phyloP scores from a whole-genome alignment of 2,113 vertebrate species.

The crab-eating macaque (Macaca fascicularis) region T2T-MFA8v1.1 NC_088377.1:100189501-100190000 shows the following conservation, averaged over 20 bases:
- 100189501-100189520: neutral
- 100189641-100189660: neutral
- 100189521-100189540: neutral
- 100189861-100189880: neutral
- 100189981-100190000: conserved; percentile 98
- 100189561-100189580: neutral
- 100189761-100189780: neutral
- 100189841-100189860: neutral
- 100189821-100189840: neutral
- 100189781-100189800: neutral
- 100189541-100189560: neutral
- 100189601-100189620: neutral
- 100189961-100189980: conserved; percentile 86
- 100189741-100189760: neutral
- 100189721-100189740: neutral
- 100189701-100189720: neutral
- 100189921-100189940: neutral
- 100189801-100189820: conserved; percentile 32
- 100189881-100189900: neutral
- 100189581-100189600: neutral
- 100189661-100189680: neutral
- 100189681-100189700: neutral
- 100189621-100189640: neutral
- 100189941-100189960: neutral
- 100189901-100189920: neutral